A percentile compares a stretch with the other conserved stretches of the same genome.
Evolutionary conservation across 1,140 invertebrate genomes (phyloP).

Genomic region (Leptinotarsa defecta): DNA sequence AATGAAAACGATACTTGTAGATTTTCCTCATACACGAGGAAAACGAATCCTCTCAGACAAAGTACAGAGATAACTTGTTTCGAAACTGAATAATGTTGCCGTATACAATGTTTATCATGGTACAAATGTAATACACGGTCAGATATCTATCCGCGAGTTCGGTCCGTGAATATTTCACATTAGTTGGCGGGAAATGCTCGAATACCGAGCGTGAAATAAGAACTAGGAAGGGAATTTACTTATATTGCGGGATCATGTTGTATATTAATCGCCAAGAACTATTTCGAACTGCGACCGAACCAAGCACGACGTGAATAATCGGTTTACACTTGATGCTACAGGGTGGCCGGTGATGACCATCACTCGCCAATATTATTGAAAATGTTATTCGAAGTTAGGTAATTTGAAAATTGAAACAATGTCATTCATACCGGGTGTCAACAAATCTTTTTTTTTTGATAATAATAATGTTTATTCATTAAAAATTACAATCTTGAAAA

Average conservation of each 20-base stretch:
- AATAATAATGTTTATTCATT: no score
- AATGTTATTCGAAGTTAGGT: no score
- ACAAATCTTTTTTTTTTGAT: no score
- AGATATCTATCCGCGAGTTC: conserved; percentile 20
- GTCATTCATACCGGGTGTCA: neutral
- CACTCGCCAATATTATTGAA: no score
- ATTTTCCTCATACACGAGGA: neutral
- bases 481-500: no score
- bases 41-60: neutral
- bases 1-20: neutral
- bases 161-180: conserved; percentile 28
- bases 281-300: conserved; percentile 14
- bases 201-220: conserved; percentile 26
- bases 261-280: conserved; percentile 29
- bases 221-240: conserved; percentile 30
- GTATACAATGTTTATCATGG: conserved; percentile 30
- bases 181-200: conserved; percentile 24
- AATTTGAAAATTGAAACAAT: no score
- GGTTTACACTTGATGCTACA: conserved; percentile 31
- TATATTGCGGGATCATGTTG: conserved; percentile 33
- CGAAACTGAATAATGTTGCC: conserved; percentile 24
- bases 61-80: conserved; percentile 11
- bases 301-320: conserved; percentile 40
- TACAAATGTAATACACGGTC: conserved; percentile 30
- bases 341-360: neutral